phyloP scores from a whole-genome alignment of 2,113 vertebrate species.

The Mus pahari region DNA sequence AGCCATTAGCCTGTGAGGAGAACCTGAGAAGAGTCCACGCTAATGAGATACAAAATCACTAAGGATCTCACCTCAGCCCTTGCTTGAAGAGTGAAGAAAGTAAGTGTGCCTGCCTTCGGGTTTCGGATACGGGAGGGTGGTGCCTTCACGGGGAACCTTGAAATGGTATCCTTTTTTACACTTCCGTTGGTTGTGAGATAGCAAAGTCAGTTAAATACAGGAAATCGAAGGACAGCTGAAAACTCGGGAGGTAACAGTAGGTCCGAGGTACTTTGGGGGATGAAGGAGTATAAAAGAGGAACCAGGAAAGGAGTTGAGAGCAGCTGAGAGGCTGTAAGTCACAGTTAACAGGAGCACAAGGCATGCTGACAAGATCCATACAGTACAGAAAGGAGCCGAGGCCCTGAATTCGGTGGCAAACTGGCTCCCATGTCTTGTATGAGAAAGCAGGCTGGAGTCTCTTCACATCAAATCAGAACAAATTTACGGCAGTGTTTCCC shows the following conservation, averaged over 20 bases:
- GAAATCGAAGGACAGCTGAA: slow-evolving; percentile 66
- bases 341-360: slow-evolving; percentile 16
- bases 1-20: background rate
- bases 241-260: slow-evolving; percentile 64
- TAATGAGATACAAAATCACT: slow-evolving; percentile 61
- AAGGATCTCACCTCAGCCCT: slow-evolving; percentile 63
- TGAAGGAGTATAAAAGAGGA: slow-evolving; percentile 63
- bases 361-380: background rate
- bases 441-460: background rate
- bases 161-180: slow-evolving; percentile 45
- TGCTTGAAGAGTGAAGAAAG: slow-evolving; percentile 63
- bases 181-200: slow-evolving; percentile 41
- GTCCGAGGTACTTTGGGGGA: slow-evolving; percentile 69
- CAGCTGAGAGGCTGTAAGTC: slow-evolving; percentile 6
- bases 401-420: background rate
- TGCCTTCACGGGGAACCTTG: slow-evolving; percentile 39
- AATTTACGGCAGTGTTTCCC: background rate
- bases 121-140: slow-evolving; percentile 46
- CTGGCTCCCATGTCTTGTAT: background rate
- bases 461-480: slow-evolving; percentile 22
- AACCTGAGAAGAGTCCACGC: background rate
- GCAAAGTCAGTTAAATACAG: slow-evolving; percentile 53
- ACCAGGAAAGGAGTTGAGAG: slow-evolving; percentile 40
- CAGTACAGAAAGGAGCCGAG: background rate
- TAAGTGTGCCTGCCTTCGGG: slow-evolving; percentile 53